Evolutionary conservation across 2,888 invertebrate genomes (phyloP), one percentile per base, ranked within the genome.

Genomic region (Cordylochernes scorpioides): DNA sequence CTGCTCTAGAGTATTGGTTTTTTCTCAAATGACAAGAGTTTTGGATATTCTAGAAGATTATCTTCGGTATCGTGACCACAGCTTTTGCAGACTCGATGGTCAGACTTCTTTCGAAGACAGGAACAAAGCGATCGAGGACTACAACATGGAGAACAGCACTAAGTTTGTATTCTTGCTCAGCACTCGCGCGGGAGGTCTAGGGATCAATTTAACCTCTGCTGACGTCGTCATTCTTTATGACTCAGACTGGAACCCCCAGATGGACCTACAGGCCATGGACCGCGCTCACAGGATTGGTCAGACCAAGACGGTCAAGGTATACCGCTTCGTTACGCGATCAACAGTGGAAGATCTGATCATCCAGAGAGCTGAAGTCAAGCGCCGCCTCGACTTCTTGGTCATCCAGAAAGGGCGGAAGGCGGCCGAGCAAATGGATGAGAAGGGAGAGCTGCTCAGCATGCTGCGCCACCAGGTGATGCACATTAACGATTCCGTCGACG

Each of bases 221-320:
- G 91, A 97, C 53, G 78, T 88, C 10, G 94, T 97, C 34, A 73
- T 97, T 40, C 70, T 97, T 27, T 94, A 74, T 47, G 94, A 97
- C 53, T 91, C 88, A 0, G 97, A 97, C 57, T 97, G 94, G 94
- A 97, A 97, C 62, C 97, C 94, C 0, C 94, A 97, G 53, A 86
- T 86, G 69, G 86, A 86, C 54, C 57, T 88, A 34, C 86, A 86
- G 52, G 80, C 84, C 32, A 84, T 84, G 82, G 94, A 97, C 58
- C 65, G 94, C 46, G 94, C 94, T 7, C 94, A 97, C 67, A 72
- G 94, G 53, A 97, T 97, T 47, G 94, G 94, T 2, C 94, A 97
- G 52, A 72, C 65, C 57, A 97, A 97, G 54, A 84, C 88, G 58
- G 97, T 88, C 14, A 62, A 71, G 14, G 82, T 88, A 3, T 86